Percentiles rank a stretch among this genome's conserved stretches.
phyloP scores from a whole-genome alignment of 2,113 vertebrate genomes.

The Sinosuthora webbiana region DNA sequence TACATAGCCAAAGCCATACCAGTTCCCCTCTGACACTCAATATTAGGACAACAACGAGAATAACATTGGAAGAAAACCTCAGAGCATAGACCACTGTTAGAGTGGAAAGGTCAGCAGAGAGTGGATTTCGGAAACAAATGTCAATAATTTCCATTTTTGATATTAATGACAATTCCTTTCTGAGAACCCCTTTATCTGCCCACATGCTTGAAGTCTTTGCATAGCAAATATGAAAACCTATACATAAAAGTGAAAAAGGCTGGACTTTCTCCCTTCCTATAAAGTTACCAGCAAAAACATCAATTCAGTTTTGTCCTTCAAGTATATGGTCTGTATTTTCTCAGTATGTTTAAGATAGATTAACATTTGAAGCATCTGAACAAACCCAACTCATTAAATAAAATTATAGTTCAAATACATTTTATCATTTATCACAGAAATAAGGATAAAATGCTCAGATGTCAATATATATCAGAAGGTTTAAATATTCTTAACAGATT shows the following conservation, averaged over 20 bases:
- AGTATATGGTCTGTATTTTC: neutral
- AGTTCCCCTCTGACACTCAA: neutral
- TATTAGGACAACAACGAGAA: neutral
- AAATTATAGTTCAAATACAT: neutral
- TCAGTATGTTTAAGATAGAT: neutral
- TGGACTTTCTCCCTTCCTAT: neutral
- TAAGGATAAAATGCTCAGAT: neutral
- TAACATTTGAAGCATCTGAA: neutral
- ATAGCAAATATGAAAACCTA: neutral
- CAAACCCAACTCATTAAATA: neutral
- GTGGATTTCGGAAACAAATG: accelerated
- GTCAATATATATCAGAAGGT: neutral
- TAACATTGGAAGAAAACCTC: neutral
- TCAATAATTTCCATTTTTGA: neutral
- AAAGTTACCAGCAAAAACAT: neutral
- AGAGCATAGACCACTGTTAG: neutral
- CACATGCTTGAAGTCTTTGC: neutral
- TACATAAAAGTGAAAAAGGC: neutral
- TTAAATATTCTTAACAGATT: neutral
- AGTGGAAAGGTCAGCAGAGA: neutral
- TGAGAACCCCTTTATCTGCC: neutral
- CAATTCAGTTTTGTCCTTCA: neutral
- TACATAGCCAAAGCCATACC: neutral
- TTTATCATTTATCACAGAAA: neutral
- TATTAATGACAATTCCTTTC: neutral